phyloP scores from a whole-genome alignment of 2,888 invertebrate genomes.

The Epiperipatus broadwayi region DNA sequence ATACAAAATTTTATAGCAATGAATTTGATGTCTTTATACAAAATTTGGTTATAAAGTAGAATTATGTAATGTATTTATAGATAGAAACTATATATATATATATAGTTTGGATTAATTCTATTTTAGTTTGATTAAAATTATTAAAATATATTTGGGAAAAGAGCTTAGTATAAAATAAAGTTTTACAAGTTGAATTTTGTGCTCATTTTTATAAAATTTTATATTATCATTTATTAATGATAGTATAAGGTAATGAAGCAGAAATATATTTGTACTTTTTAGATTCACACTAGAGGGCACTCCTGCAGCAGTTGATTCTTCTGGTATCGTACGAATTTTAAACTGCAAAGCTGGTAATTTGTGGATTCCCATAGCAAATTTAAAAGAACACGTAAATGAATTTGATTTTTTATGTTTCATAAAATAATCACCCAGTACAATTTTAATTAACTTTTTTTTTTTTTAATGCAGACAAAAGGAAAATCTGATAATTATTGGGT shows the following conservation, averaged over 20 bases:
- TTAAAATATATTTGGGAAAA: too few relatives aligned
- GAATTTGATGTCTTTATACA: too few relatives aligned
- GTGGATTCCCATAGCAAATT: constrained; percentile 66
- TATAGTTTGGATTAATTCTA: too few relatives aligned
- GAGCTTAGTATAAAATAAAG: too few relatives aligned
- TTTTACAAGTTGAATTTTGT: too few relatives aligned
- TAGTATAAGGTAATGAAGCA: background rate
- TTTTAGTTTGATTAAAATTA: too few relatives aligned
- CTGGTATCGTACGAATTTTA: constrained; percentile 52
- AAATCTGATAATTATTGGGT: constrained; percentile 54
- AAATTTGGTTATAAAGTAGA: too few relatives aligned
- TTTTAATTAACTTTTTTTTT: constrained; percentile 4
- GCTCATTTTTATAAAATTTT: too few relatives aligned
- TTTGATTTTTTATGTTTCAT: constrained; percentile 13
- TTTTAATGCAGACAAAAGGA: constrained; percentile 38
- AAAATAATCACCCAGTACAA: background rate
- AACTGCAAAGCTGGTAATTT: constrained; percentile 41
- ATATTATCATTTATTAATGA: background rate
- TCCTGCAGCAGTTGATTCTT: constrained; percentile 52
- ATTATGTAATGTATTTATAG: too few relatives aligned
- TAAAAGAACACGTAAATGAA: constrained; percentile 44
- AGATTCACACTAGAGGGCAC: constrained; percentile 62
- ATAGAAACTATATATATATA: too few relatives aligned
- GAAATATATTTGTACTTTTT: background rate
- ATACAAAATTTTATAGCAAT: too few relatives aligned